Evolutionary conservation across 2,888 invertebrate species (phyloP).

Genomic region (Drosophila yooni): DNA sequence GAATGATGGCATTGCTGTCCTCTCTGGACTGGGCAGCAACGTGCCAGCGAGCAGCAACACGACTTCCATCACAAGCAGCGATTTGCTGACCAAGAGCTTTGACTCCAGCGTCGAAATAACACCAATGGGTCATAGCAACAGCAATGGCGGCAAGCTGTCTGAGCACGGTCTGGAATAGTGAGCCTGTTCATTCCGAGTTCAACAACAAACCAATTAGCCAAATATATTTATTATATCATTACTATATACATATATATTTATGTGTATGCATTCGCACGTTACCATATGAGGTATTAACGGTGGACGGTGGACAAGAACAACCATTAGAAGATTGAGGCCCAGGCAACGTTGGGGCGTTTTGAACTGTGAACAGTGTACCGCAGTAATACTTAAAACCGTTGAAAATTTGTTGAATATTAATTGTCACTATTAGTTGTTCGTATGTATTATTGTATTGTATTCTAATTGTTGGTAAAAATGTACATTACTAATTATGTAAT

Average conservation of each 20-base stretch:
- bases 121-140: slow-evolving; percentile 65
- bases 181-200: slow-evolving; percentile 30
- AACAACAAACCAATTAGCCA: slow-evolving; percentile 64
- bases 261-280: slow-evolving; percentile 58
- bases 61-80: slow-evolving; percentile 81
- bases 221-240: slow-evolving; percentile 63
- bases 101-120: slow-evolving; percentile 81
- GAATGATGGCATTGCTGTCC: slow-evolving; percentile 72
- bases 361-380: slow-evolving; percentile 36
- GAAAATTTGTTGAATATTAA: slow-evolving; percentile 50
- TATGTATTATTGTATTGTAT: slow-evolving; percentile 51
- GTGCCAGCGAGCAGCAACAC: slow-evolving; percentile 66
- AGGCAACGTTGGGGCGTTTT: slow-evolving; percentile 31
- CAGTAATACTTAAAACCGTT: slow-evolving; percentile 49
- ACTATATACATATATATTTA: slow-evolving; percentile 39
- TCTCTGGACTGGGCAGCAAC: slow-evolving; percentile 35
- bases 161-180: slow-evolving; percentile 64
- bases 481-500: slow-evolving; percentile 58
- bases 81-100: slow-evolving; percentile 81
- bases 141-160: slow-evolving; percentile 67
- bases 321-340: slow-evolving; percentile 26
- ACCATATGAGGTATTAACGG: slow-evolving; percentile 61
- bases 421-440: slow-evolving; percentile 60
- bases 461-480: slow-evolving; percentile 61
- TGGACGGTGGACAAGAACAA: slow-evolving; percentile 34